Base-by-base conservation (phyloP, 2,797 vertebrate genomes). In the Salarias fasciatus region DNA sequence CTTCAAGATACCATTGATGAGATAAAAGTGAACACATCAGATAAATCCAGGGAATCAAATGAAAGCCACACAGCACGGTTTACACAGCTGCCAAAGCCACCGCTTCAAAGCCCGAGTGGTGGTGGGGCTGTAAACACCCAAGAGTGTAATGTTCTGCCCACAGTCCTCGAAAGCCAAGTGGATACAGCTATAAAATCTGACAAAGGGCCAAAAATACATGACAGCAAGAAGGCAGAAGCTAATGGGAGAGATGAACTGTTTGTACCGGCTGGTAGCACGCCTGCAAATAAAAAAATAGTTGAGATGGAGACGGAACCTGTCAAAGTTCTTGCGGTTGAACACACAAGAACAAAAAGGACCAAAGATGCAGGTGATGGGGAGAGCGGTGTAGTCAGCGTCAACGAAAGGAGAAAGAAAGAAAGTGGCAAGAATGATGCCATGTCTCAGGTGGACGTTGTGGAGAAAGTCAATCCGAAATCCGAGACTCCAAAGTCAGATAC, bases 11-110 rank as follows among this genome's bases (percentile, higher is more conserved):
- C 63, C 38, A 48, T 53, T 73, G 77, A 79, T 48, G 66, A 67
- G 77, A 69, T 56, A 53, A 63, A 64, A 55, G 75, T 64, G 69
- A 79, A 54, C 46, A 65, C 68, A 67, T 44, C 18, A 62, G 71
- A 74, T 79, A 83, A 79, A 86, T 87, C 85, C 80, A 82, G 57
- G 15, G 85, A 80, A 86, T 90, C 83, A 81, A 81, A 48, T 75
- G 82, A 84, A 80, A 79, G 70, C 69, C 57, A 37, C 38, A 33
- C 51, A 12, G 68, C 43, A 55, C 79, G 69, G 86, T 69, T 81
- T 64, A 72, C 79, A 69, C 77, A 76, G 41, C 41, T 41, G 37
- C 81, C 79, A 55, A 89, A 84, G 74, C 68, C 80, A 52, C 36
- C 59, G 12, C 13, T 66, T 1, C 46, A 82, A 88, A 84, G 62